Conservation (phyloP, 2,113 vertebrate species). For the Zonotrichia leucophrys region DNA sequence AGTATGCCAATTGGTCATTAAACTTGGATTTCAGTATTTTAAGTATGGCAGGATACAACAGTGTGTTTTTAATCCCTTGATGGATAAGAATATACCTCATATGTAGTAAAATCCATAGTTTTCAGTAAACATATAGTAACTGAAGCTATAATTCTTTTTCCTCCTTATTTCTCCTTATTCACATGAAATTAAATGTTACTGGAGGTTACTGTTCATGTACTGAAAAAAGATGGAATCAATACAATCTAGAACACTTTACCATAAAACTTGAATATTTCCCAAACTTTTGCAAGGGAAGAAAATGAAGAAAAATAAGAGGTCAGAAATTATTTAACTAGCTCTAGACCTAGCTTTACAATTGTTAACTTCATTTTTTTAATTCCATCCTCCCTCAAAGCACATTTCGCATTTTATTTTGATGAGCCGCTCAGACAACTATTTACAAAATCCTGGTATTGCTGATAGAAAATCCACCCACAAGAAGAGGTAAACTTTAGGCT, state of each 20-base stretch:
- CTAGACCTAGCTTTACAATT: background rate
- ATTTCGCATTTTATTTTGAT: background rate
- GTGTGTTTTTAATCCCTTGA: background rate
- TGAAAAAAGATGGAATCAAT: background rate
- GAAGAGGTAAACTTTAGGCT: background rate
- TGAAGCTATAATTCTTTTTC: background rate
- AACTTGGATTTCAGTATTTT: background rate
- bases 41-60: background rate
- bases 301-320: background rate
- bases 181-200: background rate
- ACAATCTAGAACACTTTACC: background rate
- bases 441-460: background rate
- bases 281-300: background rate
- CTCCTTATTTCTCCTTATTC: background rate
- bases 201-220: background rate
- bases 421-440: background rate
- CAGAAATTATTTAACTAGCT: background rate
- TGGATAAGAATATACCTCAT: background rate
- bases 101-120: rapidly evolving
- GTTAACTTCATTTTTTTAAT: background rate
- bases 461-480: background rate
- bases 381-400: background rate
- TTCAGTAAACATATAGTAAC: background rate
- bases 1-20: background rate
- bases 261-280: background rate